Evolutionary conservation across 2,113 vertebrate genomes (phyloP).

Genomic region (Progne subis): DNA sequence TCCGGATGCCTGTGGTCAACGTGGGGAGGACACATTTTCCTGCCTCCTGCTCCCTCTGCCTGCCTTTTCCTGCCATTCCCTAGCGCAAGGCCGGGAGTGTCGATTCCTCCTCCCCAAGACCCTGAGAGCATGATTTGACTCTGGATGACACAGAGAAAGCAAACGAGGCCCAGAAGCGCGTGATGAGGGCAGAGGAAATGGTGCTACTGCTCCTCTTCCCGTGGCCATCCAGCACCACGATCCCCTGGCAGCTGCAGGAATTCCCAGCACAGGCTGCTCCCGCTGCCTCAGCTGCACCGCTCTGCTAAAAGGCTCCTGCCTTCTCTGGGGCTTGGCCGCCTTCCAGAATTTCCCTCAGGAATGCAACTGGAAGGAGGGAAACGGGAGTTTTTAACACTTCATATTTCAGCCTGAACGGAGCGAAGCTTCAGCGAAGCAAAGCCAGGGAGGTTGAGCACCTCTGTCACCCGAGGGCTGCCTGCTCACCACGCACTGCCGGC

Average conservation of each 20-base stretch:
- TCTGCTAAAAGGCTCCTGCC: background rate
- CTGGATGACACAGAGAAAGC: background rate
- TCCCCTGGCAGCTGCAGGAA: background rate
- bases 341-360: constrained; percentile 43
- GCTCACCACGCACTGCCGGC: fast-evolving
- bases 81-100: fast-evolving
- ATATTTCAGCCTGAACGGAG: background rate
- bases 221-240: fast-evolving
- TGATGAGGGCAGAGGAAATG: background rate
- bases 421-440: background rate
- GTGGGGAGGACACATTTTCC: background rate
- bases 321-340: background rate
- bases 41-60: background rate
- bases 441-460: background rate
- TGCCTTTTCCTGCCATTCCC: background rate
- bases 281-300: fast-evolving
- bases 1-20: fast-evolving
- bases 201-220: background rate
- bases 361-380: background rate
- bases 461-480: background rate
- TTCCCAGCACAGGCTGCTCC: background rate
- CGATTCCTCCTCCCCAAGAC: background rate
- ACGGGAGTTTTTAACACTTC: constrained; percentile 15
- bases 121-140: background rate
- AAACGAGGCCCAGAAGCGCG: fast-evolving